These are phyloP conservation scores for Limnephilus rhombicus DNA, from an alignment of 2,888 invertebrate species.

Conservation along the genomic window DNA sequence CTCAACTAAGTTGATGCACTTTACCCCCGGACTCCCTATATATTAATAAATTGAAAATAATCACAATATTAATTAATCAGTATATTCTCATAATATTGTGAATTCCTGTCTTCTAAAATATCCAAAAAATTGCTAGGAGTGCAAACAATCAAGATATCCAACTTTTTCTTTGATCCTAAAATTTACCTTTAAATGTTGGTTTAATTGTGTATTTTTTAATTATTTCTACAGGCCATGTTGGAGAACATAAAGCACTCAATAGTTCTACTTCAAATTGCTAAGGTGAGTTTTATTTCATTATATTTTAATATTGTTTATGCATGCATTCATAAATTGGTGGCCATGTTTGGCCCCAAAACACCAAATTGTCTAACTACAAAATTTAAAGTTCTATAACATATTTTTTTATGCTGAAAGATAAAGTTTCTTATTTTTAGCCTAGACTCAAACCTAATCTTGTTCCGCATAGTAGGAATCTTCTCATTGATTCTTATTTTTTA, in stretches of 20 bases:
- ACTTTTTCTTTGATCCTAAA: neutral
- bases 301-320: neutral
- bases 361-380: neutral
- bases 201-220: neutral
- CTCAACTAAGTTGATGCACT: too few relatives aligned
- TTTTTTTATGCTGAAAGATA: neutral
- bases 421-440: neutral
- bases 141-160: neutral
- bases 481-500: neutral
- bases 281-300: conserved; percentile 78
- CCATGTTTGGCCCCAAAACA: neutral
- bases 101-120: neutral
- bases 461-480: neutral
- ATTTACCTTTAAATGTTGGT: neutral
- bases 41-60: too few relatives aligned
- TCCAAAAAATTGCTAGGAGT: neutral
- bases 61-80: neutral
- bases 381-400: neutral
- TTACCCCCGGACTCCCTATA: too few relatives aligned
- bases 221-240: conserved; percentile 86
- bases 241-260: conserved; percentile 99
- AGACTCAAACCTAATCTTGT: neutral
- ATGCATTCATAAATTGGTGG: neutral
- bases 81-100: neutral
- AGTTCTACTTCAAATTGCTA: conserved; percentile 97